Evolutionary conservation across 2,113 vertebrate species (phyloP).

Genomic region (Nibea coibor): DNA sequence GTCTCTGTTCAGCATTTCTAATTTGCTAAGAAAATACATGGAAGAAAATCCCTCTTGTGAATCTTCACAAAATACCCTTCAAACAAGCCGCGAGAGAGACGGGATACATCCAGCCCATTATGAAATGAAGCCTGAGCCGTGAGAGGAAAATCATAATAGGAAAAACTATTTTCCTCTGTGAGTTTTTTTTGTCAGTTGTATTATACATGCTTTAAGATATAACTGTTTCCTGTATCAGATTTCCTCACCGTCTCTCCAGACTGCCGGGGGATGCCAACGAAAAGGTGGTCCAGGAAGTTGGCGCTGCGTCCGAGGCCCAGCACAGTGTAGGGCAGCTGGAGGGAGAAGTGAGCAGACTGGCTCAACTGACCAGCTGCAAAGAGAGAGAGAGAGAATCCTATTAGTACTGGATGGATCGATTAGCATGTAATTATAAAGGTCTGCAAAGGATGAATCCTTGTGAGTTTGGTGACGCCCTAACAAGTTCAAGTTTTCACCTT

Average conservation of each 20-base stretch:
- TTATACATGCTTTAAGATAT: neutral
- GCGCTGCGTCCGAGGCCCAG: constrained; percentile 95
- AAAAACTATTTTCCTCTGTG: neutral
- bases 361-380: constrained; percentile 94
- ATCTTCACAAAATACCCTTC: constrained; percentile 12
- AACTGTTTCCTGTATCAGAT: constrained; percentile 1
- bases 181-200: neutral
- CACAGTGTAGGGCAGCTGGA: constrained; percentile 96
- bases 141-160: constrained; percentile 1
- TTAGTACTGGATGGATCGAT: neutral
- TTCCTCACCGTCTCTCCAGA: constrained; percentile 87
- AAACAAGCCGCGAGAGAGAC: constrained; percentile 22
- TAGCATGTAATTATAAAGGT: neutral
- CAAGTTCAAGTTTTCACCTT: too few relatives aligned
- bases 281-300: constrained; percentile 97
- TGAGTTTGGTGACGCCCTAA: too few relatives aligned
- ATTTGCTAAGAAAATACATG: constrained; percentile 20
- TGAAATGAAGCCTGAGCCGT: neutral
- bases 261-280: constrained; percentile 93
- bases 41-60: constrained; percentile 23
- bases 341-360: constrained; percentile 94
- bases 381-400: neutral
- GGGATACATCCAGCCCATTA: neutral
- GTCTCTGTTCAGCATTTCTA: constrained; percentile 18
- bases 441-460: neutral